Conservation (phyloP, 2,888 invertebrate species). For the Latrodectus elegans region DNA sequence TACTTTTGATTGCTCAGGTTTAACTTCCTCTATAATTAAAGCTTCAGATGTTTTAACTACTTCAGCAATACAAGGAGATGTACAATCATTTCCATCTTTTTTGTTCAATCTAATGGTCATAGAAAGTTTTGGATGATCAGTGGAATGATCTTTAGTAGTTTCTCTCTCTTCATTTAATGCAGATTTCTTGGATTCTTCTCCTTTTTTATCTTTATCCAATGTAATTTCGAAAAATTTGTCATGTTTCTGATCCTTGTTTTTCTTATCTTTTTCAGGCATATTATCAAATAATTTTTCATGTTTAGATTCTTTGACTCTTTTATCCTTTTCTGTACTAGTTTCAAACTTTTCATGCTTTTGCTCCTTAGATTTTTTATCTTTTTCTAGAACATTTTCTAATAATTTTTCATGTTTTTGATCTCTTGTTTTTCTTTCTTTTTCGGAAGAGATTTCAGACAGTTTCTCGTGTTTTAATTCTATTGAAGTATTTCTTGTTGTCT, state of each 20-base stretch:
- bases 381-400: not conserved
- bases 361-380: slow-evolving; percentile 8
- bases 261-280: slow-evolving; percentile 17
- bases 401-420: slow-evolving; percentile 66
- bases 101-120: slow-evolving; percentile 71
- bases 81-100: slow-evolving; percentile 70
- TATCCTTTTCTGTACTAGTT: slow-evolving; percentile 22
- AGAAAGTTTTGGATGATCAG: slow-evolving; percentile 71
- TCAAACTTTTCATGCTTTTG: slow-evolving; percentile 37
- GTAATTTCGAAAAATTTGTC: slow-evolving; percentile 18
- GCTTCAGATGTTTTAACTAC: slow-evolving; percentile 71
- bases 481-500: slow-evolving; percentile 34
- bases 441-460: slow-evolving; percentile 23
- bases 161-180: slow-evolving; percentile 86
- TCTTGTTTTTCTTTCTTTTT: slow-evolving; percentile 52
- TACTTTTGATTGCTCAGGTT: slow-evolving; percentile 36
- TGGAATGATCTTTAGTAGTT: slow-evolving; percentile 75
- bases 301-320: slow-evolving; percentile 30
- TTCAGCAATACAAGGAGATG: slow-evolving; percentile 66
- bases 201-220: slow-evolving; percentile 42
- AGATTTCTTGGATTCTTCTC: slow-evolving; percentile 77
- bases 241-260: slow-evolving; percentile 32
- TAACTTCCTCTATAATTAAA: slow-evolving; percentile 66
- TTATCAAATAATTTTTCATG: slow-evolving; percentile 29
- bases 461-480: slow-evolving; percentile 25